These are phyloP conservation scores for Leptoteleia sp. DNA, from an alignment of 1,140 invertebrate genomes.

Conservation along the genomic window DNA sequence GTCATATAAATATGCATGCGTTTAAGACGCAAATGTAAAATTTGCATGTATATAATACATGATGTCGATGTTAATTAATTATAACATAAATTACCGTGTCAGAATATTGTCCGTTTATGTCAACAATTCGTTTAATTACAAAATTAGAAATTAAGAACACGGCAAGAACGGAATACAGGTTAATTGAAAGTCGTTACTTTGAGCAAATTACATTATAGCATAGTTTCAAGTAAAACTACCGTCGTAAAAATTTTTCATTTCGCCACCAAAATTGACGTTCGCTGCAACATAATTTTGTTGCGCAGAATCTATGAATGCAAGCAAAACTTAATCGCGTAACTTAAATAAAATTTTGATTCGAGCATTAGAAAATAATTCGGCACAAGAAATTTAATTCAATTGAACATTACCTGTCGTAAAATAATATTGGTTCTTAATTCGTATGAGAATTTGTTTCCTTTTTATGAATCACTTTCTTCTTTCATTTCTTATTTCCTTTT, in stretches of 20 bases:
- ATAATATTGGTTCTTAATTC: too few species aligned
- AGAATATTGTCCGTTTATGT: not conserved
- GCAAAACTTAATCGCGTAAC: not conserved
- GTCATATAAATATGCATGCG: constrained; percentile 26
- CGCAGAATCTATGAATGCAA: not conserved
- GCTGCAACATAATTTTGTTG: constrained; percentile 9
- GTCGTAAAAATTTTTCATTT: not conserved
- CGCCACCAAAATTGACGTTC: not conserved
- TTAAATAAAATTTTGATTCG: constrained; percentile 27
- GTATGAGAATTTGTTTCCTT: too few species aligned
- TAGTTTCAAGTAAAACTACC: constrained; percentile 15
- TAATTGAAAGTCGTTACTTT: constrained; percentile 13
- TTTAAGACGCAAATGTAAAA: too few species aligned
- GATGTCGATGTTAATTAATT: constrained; percentile 33
- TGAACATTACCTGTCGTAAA: too few species aligned
- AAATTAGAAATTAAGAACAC: constrained; percentile 29
- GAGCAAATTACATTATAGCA: constrained; percentile 25
- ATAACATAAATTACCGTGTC: constrained; percentile 31
- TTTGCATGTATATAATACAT: constrained; percentile 43
- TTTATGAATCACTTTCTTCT: too few species aligned
- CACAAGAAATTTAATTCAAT: not conserved
- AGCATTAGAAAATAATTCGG: not conserved
- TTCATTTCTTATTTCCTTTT: constrained; percentile 14
- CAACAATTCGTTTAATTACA: constrained; percentile 36
- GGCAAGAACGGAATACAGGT: too few species aligned